Evolutionary conservation across 37 sponge, comb jelly and placozoan species (phyloP).

Genomic region (Mnemiopsis leidyi): DNA sequence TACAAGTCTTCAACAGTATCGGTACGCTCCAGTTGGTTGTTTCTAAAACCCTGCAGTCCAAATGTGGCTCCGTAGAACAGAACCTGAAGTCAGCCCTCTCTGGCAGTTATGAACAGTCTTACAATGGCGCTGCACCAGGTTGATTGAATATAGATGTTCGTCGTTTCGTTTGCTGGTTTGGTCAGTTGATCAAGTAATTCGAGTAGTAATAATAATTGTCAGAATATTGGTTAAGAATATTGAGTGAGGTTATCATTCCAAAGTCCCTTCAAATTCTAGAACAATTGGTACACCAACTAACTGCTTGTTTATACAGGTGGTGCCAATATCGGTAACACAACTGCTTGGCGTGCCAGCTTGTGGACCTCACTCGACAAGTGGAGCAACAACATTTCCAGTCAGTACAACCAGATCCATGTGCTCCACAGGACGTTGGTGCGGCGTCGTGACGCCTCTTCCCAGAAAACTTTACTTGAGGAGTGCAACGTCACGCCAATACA

Average conservation of each 20-base stretch:
- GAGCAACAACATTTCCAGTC: slow-evolving; percentile 70
- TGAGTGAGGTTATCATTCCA: not conserved
- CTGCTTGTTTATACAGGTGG: no score
- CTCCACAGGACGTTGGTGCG: slow-evolving; percentile 39
- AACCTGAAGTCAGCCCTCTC: not conserved
- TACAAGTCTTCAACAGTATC: slow-evolving; percentile 92
- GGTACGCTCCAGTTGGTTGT: slow-evolving; percentile 76
- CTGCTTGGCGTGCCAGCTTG: slow-evolving; percentile 86
- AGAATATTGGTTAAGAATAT: not conserved
- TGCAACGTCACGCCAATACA: slow-evolving; percentile 37
- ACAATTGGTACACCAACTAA: no score
- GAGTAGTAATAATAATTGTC: no score
- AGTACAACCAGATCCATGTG: slow-evolving; percentile 73
- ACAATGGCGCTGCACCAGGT: slow-evolving; percentile 41
- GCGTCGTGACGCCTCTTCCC: not conserved
- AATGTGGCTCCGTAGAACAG: slow-evolving; percentile 66
- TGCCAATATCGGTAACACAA: slow-evolving; percentile 66
- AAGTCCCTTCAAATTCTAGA: not conserved
- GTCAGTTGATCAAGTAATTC: no score
- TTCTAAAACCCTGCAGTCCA: slow-evolving; percentile 66
- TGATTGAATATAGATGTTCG: no score
- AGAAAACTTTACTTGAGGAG: slow-evolving; percentile 45
- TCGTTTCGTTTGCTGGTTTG: no score
- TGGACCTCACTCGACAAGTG: slow-evolving; percentile 90
- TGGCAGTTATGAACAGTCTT: not conserved